A percentile compares a stretch with the other conserved stretches of the same genome.
These are phyloP conservation scores for Aviceda subcristata DNA, from an alignment of 2,113 vertebrate genomes.

Conservation along the genomic window DNA sequence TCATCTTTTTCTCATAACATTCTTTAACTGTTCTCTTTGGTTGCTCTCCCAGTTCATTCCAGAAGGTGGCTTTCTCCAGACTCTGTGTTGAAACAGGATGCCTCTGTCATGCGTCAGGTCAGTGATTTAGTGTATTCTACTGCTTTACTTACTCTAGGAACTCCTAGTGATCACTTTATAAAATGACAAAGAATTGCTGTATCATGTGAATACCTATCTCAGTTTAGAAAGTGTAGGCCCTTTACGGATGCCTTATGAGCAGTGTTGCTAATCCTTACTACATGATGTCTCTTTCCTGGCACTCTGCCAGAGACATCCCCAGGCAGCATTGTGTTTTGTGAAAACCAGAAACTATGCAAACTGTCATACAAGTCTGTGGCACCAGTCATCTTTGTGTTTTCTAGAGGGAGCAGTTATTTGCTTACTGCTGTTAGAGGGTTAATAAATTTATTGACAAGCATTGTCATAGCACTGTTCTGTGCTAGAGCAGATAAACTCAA, in stretches of 20 bases:
- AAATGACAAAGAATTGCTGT: background rate
- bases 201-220: background rate
- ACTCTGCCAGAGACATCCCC: background rate
- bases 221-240: background rate
- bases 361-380: background rate
- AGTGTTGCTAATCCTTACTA: background rate
- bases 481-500: background rate
- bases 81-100: background rate
- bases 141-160: background rate
- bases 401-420: background rate
- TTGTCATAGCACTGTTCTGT: background rate
- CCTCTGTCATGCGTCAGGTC: background rate
- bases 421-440: background rate
- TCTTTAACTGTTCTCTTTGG: slow-evolving; percentile 32
- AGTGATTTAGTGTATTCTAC: background rate
- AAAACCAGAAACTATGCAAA: background rate
- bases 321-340: background rate
- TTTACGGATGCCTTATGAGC: background rate
- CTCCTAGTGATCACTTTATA: background rate
- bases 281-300: background rate
- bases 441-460: background rate
- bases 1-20: slow-evolving; percentile 24
- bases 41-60: background rate
- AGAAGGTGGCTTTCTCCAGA: background rate
- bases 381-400: background rate